Conservation (phyloP, 2,888 invertebrate genomes). For the Nudaria mundana region DNA sequence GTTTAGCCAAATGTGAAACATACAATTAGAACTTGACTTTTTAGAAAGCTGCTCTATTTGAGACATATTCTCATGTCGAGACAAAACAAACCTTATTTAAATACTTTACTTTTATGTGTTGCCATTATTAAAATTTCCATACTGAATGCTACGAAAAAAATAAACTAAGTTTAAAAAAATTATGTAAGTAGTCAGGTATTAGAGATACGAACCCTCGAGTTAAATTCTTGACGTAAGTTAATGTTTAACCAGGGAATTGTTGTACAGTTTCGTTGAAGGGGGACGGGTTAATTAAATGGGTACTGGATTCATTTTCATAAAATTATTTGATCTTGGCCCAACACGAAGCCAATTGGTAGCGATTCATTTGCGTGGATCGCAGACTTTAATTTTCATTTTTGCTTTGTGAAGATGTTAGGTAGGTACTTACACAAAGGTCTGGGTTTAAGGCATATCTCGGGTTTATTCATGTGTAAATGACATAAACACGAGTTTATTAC, state of each 20-base stretch:
- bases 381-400: constrained; percentile 66
- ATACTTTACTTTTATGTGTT: no score
- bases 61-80: no score
- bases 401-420: constrained; percentile 42
- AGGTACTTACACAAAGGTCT: background rate
- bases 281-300: constrained; percentile 77
- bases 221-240: constrained; percentile 75
- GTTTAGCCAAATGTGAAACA: no score
- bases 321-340: constrained; percentile 75
- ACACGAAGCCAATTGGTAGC: constrained; percentile 57
- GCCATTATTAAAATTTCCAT: no score
- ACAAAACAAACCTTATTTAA: no score
- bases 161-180: constrained; percentile 52
- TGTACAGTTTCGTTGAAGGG: constrained; percentile 72
- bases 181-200: constrained; percentile 60
- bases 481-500: constrained; percentile 64
- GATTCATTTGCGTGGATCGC: constrained; percentile 58
- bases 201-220: constrained; percentile 58
- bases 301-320: constrained; percentile 73
- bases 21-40: no score
- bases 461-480: constrained; percentile 52
- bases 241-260: constrained; percentile 78
- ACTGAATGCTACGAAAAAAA: constrained; percentile 55
- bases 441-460: constrained; percentile 34
- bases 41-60: no score